Base-by-base conservation (phyloP, 2,797 vertebrate genomes). In the Parambassis ranga region DNA sequence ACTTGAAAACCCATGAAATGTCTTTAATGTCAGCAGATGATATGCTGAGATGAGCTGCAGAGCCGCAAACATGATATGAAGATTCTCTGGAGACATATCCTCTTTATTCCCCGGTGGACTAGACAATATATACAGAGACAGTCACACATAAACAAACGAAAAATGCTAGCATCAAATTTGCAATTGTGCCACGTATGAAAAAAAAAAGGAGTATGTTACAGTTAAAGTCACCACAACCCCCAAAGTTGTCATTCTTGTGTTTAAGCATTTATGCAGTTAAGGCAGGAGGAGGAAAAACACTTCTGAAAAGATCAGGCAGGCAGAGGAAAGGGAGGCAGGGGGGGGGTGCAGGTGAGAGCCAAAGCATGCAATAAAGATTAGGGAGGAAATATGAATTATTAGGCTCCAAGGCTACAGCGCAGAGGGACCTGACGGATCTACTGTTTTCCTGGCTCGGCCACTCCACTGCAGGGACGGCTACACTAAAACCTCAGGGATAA, bases 331-430 rank as follows among this genome's bases (percentile, higher is more conserved):
- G n/a, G 36, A 14, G 38, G 11, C 2, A 2, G 10, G 4, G 26
- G 39, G 2, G 18, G 8, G 53, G 28, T 68, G 61, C 59, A 76
- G 73, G 79, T 84, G 48, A 75, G 58, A 75, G 60, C 43, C 44
- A 75, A 75, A 65, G 46, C 53, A 70, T 74, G 65, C 72, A 80
- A 75, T 73, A 79, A 81, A 83, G 83, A 82, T 83, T 78, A 73
- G 50, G 42, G 27, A 62, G 48, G 46, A 15, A 51, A 65, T 43
- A 69, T 80, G 55, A 81, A 81, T 75, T 83, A 75, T 68, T 62
- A 63, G 36, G 60, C 49, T 55, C 27, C 51, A 55, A 73, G 65
- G 72, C 61, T 64, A 33, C 14, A 18, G 57, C 49, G 42, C 16
- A 47, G 36, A 55, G 19, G 36, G 36, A 43, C 46, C 52, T 59